These are phyloP conservation scores for Pocota personata DNA, from an alignment of 2,888 invertebrate species.

Conservation along the genomic window DNA sequence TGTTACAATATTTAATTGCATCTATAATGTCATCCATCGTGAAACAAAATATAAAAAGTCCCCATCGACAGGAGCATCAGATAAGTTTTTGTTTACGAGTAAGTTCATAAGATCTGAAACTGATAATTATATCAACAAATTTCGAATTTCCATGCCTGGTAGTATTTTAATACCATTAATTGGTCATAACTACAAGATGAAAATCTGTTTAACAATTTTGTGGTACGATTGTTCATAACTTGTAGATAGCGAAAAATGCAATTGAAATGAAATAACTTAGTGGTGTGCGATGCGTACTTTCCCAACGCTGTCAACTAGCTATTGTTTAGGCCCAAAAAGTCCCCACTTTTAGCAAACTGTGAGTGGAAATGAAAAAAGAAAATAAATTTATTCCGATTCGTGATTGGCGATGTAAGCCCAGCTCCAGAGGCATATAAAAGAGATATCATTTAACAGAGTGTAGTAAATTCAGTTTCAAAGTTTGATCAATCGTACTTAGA, in stretches of 20 bases:
- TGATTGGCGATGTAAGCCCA: not conserved
- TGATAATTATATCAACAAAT: not conserved
- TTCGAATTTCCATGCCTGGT: not conserved
- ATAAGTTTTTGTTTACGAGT: not conserved
- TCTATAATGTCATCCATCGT: not conserved
- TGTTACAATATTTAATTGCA: not conserved
- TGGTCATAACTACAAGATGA: slow-evolving; percentile 7
- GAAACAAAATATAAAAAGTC: not conserved
- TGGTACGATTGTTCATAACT: not conserved
- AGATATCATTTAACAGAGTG: not conserved
- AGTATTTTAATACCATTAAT: slow-evolving; percentile 13
- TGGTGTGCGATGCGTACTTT: slow-evolving; percentile 34
- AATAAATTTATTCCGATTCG: slow-evolving; percentile 20
- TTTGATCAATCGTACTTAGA: not conserved
- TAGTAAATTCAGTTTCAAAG: slow-evolving; percentile 23
- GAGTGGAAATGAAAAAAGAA: not conserved
- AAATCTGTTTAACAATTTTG: slow-evolving; percentile 7
- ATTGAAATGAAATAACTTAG: slow-evolving; percentile 9
- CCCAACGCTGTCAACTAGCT: slow-evolving; percentile 11
- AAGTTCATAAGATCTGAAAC: not conserved
- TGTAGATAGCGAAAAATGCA: slow-evolving; percentile 5
- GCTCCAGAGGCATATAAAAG: slow-evolving; percentile 44
- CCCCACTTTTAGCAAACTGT: slow-evolving; percentile 15
- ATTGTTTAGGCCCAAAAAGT: slow-evolving; percentile 34
- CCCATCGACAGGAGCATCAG: not conserved